phyloP scores from a whole-genome alignment of 30 jellyfish, hydroid and myxozoan genomes.

The Hydra vulgaris region DNA sequence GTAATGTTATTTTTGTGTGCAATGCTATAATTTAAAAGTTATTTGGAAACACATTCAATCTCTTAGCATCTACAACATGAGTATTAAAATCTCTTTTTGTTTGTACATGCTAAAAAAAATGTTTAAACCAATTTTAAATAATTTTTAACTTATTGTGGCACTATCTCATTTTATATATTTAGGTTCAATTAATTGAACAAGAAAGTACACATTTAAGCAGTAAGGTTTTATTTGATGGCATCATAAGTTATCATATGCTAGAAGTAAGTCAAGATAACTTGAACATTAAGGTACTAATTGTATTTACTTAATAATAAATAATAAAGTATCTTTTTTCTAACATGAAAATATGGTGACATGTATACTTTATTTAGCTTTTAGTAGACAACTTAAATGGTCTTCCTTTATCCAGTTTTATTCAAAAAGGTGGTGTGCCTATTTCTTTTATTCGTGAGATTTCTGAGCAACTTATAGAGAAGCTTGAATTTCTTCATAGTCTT shows the following conservation, averaged over 20 bases:
- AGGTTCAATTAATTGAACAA: constrained; percentile 72
- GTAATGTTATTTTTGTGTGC: no score
- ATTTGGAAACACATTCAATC: no score
- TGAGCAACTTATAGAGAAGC: constrained; percentile 58
- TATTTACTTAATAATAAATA: no score
- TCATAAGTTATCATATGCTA: constrained; percentile 14
- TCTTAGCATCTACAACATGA: no score
- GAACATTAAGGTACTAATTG: constrained; percentile 6
- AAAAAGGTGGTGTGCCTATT: constrained; percentile 49
- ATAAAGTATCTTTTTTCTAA: no score
- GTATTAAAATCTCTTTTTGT: no score
- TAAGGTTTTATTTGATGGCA: constrained; percentile 21
- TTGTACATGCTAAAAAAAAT: background rate
- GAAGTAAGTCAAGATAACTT: background rate
- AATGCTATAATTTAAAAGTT: no score
- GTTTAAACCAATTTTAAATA: no score
- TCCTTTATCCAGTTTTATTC: constrained; percentile 27
- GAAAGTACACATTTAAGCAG: constrained; percentile 48
- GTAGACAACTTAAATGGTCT: constrained; percentile 53
- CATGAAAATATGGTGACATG: no score
- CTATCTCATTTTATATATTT: background rate
- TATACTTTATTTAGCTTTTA: constrained; percentile 37
- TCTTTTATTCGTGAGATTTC: constrained; percentile 34
- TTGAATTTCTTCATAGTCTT: constrained; percentile 44
- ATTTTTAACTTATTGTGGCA: background rate